A percentile compares a stretch with the other conserved stretches of the same genome.
Evolutionary conservation across 2,113 vertebrate species (phyloP).

Genomic region (Fregata magnificens): DNA sequence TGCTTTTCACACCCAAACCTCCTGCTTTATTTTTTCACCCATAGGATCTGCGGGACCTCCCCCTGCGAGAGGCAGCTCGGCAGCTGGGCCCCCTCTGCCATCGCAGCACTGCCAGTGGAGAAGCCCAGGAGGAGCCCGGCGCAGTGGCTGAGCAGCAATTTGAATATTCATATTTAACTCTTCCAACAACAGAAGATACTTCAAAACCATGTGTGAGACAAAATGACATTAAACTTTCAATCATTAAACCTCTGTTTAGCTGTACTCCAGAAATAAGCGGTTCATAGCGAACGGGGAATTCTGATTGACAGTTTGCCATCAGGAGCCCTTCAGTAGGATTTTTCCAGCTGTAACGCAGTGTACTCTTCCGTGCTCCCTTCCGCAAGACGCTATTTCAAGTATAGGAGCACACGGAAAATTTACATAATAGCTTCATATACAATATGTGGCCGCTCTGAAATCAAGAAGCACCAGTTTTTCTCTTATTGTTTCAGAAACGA

Average conservation of each 20-base stretch:
- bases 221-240: conserved; percentile 21
- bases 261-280: not conserved
- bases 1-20: conserved; percentile 16
- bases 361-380: not conserved
- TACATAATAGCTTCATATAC: conserved; percentile 9
- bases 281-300: not conserved
- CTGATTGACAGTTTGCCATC: conserved; percentile 28
- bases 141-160: not conserved
- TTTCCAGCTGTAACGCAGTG: not conserved
- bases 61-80: not conserved
- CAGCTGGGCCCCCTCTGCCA: not conserved
- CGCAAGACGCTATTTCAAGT: not conserved
- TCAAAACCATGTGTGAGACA: not conserved
- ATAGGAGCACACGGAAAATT: not conserved
- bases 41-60: not conserved
- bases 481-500: conserved; percentile 16
- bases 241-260: conserved; percentile 12
- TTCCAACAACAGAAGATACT: conserved; percentile 21
- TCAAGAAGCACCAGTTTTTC: not conserved
- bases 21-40: not conserved
- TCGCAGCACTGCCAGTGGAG: not conserved
- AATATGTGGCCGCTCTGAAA: conserved; percentile 8
- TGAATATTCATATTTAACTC: conserved; percentile 41
- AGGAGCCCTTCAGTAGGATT: conserved; percentile 42
- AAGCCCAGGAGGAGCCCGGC: not conserved